Percentiles rank a stretch among this genome's conserved stretches.
phyloP scores from a whole-genome alignment of 2,888 invertebrate genomes.

The Uloborus plumipes region DNA sequence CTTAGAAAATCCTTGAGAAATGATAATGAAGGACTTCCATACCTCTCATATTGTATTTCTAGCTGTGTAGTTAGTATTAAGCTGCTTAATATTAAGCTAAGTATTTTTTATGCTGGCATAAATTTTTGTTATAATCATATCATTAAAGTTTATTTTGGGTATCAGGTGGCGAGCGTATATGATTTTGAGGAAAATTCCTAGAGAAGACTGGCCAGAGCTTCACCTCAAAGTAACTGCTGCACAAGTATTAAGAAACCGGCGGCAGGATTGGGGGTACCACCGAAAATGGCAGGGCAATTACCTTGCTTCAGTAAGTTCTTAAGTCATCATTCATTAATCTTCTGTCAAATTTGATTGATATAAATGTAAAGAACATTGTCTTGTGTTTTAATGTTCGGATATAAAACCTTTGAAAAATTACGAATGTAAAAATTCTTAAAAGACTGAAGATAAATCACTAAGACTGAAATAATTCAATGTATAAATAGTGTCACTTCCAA shows the following conservation, averaged over 20 bases:
- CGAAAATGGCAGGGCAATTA: constrained; percentile 90
- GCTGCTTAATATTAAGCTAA: too few species aligned
- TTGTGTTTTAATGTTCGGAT: neutral
- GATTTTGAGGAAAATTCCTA: constrained; percentile 84
- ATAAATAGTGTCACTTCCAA: too few species aligned
- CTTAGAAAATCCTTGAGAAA: too few species aligned
- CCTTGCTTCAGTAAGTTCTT: constrained; percentile 74
- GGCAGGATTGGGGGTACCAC: constrained; percentile 81
- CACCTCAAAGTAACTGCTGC: constrained; percentile 82
- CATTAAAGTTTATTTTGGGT: neutral
- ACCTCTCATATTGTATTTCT: too few species aligned
- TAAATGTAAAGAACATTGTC: neutral
- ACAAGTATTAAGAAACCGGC: constrained; percentile 79
- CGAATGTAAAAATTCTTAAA: too few species aligned
- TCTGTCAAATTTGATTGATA: neutral
- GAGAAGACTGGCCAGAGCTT: constrained; percentile 89
- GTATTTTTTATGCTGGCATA: too few species aligned
- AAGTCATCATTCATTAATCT: neutral
- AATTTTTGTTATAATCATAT: neutral
- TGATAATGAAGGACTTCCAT: too few species aligned
- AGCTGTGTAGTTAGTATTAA: too few species aligned
- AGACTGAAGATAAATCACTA: too few species aligned
- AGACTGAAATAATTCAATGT: too few species aligned
- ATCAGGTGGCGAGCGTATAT: constrained; percentile 85
- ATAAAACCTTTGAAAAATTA: too few species aligned